Percentiles rank a stretch among this genome's conserved stretches.
These are phyloP conservation scores for Cyrtonyx montezumae DNA, from an alignment of 2,113 vertebrate genomes.

Conservation along the genomic window DNA sequence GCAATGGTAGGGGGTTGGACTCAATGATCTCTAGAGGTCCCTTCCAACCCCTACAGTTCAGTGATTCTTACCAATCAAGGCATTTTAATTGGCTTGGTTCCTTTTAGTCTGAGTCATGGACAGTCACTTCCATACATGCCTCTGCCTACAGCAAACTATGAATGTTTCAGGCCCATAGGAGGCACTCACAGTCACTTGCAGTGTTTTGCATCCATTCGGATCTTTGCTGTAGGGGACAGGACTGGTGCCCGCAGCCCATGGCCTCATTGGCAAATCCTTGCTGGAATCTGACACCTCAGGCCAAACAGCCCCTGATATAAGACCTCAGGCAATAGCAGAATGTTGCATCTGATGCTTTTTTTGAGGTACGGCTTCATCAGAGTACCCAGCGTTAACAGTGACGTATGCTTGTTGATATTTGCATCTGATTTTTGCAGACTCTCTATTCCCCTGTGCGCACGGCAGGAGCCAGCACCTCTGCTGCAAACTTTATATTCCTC, in stretches of 20 bases:
- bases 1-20: too few species aligned
- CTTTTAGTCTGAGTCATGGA: background rate
- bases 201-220: background rate
- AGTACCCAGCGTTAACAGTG: background rate
- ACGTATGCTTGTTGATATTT: background rate
- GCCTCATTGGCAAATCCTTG: background rate
- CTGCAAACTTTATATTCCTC: background rate
- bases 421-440: background rate
- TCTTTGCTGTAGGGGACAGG: background rate
- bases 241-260: background rate
- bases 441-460: background rate
- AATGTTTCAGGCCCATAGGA: background rate
- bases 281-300: background rate
- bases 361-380: background rate
- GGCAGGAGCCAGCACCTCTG: background rate
- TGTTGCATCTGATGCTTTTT: background rate
- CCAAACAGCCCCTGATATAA: background rate
- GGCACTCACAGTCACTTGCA: background rate
- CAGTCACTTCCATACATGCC: background rate
- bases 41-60: too few species aligned
- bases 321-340: background rate
- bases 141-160: background rate
- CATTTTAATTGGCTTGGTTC: background rate
- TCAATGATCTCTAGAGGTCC: too few species aligned
- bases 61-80: fast-evolving